Conservation (phyloP, 2,113 vertebrate genomes). For the Vulpes ferrilata region DNA sequence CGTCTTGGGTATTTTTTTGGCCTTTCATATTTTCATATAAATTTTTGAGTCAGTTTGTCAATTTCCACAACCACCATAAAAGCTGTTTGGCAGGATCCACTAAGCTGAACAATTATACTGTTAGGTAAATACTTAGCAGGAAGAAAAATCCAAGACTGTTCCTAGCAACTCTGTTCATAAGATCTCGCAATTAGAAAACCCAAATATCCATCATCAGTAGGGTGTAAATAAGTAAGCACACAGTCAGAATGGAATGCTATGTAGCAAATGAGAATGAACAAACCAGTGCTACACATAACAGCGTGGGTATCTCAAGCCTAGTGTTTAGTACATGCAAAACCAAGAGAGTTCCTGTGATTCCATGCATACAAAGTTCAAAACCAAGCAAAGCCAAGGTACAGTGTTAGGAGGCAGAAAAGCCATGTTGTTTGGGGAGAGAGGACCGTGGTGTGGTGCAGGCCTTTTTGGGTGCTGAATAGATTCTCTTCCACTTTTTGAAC, state of each 20-base stretch:
- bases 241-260: background rate
- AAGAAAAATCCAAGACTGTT: background rate
- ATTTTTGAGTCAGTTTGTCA: conserved; percentile 31
- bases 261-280: background rate
- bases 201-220: background rate
- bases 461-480: background rate
- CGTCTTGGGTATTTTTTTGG: background rate
- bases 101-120: background rate
- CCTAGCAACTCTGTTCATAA: background rate
- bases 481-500: background rate
- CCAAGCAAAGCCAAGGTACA: background rate
- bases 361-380: background rate
- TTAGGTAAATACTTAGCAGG: conserved; percentile 5
- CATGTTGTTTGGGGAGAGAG: background rate
- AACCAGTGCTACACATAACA: background rate
- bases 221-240: background rate
- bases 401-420: background rate
- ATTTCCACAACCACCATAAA: conserved; percentile 5
- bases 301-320: background rate
- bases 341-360: background rate
- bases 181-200: conserved; percentile 5
- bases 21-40: background rate
- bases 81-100: background rate
- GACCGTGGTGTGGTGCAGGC: rapidly evolving
- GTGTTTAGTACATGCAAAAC: background rate